phyloP scores from a whole-genome alignment of 2,888 invertebrate species.

The Trichacis sp. region DNA sequence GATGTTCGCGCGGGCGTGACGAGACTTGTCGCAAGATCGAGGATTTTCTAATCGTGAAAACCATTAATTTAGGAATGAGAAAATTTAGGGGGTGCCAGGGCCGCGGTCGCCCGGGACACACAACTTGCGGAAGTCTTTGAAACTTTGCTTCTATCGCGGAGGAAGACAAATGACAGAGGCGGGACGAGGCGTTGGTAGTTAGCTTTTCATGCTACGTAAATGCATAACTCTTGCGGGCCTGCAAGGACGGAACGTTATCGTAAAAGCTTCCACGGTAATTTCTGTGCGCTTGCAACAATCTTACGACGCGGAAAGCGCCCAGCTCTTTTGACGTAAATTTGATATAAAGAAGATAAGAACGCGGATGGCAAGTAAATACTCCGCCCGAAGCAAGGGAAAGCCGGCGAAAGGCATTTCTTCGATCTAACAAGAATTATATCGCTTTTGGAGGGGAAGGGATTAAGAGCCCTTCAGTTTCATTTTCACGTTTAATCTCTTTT shows the following conservation, averaged over 20 bases:
- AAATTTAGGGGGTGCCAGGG: constrained; percentile 54
- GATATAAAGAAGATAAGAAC: constrained; percentile 26
- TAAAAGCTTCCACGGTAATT: constrained; percentile 28
- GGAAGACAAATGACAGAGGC: constrained; percentile 61
- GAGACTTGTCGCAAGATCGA: constrained; percentile 7
- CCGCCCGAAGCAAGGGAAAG: constrained; percentile 9
- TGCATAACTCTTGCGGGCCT: constrained; percentile 55
- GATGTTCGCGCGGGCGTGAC: background rate
- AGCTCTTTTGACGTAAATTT: constrained; percentile 27
- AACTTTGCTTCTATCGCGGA: constrained; percentile 62
- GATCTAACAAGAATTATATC: background rate
- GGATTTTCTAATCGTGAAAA: constrained; percentile 24
- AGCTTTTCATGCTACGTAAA: constrained; percentile 57
- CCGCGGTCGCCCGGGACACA: constrained; percentile 45
- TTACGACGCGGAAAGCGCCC: constrained; percentile 17
- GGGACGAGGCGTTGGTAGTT: constrained; percentile 43
- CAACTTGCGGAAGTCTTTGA: constrained; percentile 60
- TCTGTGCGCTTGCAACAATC: constrained; percentile 26
- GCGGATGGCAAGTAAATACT: constrained; percentile 12
- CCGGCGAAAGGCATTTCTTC: background rate
- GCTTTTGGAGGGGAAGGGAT: background rate
- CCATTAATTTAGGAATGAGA: constrained; percentile 54
- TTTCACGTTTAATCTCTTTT: too few relatives aligned
- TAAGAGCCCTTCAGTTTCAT: too few relatives aligned
- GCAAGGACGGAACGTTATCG: constrained; percentile 22